Evolutionary conservation across 2,113 vertebrate genomes (phyloP).

Genomic region (Saccopteryx leptura): DNA sequence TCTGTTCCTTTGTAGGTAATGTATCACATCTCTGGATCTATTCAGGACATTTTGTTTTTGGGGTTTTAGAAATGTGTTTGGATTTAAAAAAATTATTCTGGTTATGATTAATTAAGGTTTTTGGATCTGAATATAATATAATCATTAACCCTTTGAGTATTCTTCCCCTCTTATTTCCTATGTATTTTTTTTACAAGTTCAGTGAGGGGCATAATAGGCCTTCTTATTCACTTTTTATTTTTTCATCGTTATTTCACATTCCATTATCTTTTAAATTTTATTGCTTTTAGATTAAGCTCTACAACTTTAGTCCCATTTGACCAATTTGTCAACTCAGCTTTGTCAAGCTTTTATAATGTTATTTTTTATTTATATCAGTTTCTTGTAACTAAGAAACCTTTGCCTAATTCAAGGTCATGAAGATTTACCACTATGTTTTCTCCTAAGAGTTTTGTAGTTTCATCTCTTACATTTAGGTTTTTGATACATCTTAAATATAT

Average conservation of each 20-base stretch:
- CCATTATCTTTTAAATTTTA: background rate
- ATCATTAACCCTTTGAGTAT: background rate
- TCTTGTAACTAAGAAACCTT: background rate
- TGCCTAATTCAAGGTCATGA: background rate
- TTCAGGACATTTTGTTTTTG: background rate
- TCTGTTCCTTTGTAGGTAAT: background rate
- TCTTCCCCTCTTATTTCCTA: background rate
- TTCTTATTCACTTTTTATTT: background rate
- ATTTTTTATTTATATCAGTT: background rate
- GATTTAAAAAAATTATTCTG: background rate
- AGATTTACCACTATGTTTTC: background rate
- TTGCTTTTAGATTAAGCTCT: background rate
- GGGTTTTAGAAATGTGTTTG: background rate
- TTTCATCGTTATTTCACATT: background rate
- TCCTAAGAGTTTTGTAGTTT: background rate
- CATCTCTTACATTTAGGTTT: background rate
- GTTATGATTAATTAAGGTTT: background rate
- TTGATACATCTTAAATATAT: background rate
- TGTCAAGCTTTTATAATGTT: background rate
- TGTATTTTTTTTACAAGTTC: background rate
- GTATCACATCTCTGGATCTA: background rate
- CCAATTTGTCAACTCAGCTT: background rate
- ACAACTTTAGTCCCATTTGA: too few species aligned
- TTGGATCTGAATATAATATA: background rate
- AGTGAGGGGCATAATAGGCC: background rate